Percentiles rank a stretch among this genome's conserved stretches.
Conservation (phyloP, 2,888 invertebrate species). For the Drosophila borealis region DNA sequence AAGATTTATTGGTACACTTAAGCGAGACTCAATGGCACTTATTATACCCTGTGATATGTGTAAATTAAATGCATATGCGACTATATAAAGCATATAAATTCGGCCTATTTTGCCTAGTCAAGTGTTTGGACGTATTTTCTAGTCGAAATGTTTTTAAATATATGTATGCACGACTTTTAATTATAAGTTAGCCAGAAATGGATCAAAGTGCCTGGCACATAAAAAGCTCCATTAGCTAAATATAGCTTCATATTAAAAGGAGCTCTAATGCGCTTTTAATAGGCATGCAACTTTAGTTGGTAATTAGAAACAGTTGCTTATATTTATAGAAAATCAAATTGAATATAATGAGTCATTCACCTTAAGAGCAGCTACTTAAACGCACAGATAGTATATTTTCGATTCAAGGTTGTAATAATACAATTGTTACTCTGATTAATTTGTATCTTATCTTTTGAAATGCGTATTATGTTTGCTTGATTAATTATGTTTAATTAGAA, state of each 20-base stretch:
- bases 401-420: background rate
- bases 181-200: background rate
- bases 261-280: conserved; percentile 18
- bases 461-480: conserved; percentile 40
- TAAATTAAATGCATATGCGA: background rate
- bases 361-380: no score
- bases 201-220: background rate
- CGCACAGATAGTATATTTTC: background rate
- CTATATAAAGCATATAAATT: background rate
- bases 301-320: background rate
- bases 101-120: no score
- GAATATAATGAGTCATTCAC: background rate
- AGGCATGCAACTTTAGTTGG: background rate
- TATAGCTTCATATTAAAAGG: background rate
- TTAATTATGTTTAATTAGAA: conserved; percentile 43
- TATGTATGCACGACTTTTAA: background rate
- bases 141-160: no score
- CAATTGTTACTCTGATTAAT: background rate
- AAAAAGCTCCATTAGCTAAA: background rate
- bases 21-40: conserved; percentile 55
- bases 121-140: background rate
- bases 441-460: background rate
- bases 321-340: background rate
- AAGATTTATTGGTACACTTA: conserved; percentile 70
- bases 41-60: background rate